Base-by-base conservation (phyloP, 2,113 vertebrate species). In the Lophura nycthemera region DNA sequence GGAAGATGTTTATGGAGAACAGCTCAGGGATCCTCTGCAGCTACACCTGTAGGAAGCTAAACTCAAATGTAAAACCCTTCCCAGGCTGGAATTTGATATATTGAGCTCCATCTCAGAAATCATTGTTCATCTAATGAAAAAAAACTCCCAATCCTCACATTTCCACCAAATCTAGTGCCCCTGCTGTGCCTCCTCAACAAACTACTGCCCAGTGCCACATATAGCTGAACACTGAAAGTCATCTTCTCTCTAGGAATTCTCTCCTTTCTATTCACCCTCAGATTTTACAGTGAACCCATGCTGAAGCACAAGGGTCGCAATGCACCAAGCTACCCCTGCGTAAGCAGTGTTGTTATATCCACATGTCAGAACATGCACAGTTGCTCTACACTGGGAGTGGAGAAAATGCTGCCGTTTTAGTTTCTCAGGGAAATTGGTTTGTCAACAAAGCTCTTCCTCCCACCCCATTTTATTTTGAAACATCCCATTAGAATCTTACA, bases 311-410 rank as follows among this genome's bases (percentile, higher is more conserved):
- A 30, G 29, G 5, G 22, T 65, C 43, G 11, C 47, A 54, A 8
- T 30, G 6, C 45, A 3, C 3, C 1, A 14, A 38, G 25, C 5
- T 12, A 14, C 29, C 16, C 5, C 0, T 13, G 0, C 3, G 5
- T 1, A 6, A 4, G 5, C 10, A 15, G 11, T 2, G 7, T 29
- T 19, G 6, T 13, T 18, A 17, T 5, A 65, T 2, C 48, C 54
- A 40, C 27, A 10, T 2, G 7, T 18, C 71, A 30, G 52, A 32
- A 64, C 8, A 8, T 0, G 1, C 61, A 12, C 13, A 1, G 0
- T 25, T 45, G 8, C n/a, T 42, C 56, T 21, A 10, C 30, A 15
- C 57, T 17, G 6, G 29, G 18, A 76, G n/a, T 2, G 13, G 32
- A 54, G 32, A 16, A 61, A 22, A 29, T 3, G 16, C 27, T 48